Evolutionary conservation across 2,888 invertebrate genomes (phyloP).

Genomic region (Leptinotarsa tumamoca): DNA sequence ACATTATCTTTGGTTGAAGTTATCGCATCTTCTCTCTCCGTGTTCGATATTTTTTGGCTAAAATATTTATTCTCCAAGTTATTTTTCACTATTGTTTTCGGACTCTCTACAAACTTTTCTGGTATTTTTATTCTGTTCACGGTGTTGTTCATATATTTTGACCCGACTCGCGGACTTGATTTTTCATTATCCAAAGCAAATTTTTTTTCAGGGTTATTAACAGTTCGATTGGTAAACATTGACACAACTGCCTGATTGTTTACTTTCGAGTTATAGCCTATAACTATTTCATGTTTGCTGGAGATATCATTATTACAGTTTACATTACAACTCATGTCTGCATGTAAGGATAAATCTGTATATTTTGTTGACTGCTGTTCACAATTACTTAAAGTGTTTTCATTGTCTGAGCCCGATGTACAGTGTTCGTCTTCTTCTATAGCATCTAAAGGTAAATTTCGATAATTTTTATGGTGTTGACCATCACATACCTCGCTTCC

Average conservation of each 20-base stretch:
- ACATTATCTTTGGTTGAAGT: background rate
- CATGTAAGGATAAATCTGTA: background rate
- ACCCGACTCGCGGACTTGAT: slow-evolving; percentile 13
- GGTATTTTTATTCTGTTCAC: slow-evolving; percentile 67
- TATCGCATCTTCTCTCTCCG: background rate
- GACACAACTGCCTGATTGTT: slow-evolving; percentile 23
- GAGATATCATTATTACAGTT: slow-evolving; percentile 18
- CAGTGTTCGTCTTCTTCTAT: background rate
- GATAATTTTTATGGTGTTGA: background rate
- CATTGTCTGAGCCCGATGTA: background rate
- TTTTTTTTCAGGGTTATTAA: slow-evolving; percentile 63
- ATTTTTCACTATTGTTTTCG: slow-evolving; percentile 11
- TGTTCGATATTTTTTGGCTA: slow-evolving; percentile 33
- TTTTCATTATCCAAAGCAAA: slow-evolving; percentile 50
- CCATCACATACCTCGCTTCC: background rate
- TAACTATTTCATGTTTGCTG: slow-evolving; percentile 24
- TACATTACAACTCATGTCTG: background rate
- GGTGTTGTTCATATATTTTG: slow-evolving; percentile 29
- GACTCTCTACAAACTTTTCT: slow-evolving; percentile 60
- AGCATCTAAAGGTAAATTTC: background rate
- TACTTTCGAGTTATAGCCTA: slow-evolving; percentile 28
- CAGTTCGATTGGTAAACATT: slow-evolving; percentile 64
- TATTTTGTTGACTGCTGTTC: background rate
- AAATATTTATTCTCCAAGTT: slow-evolving; percentile 37
- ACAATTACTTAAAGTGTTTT: slow-evolving; percentile 1